phyloP scores from a whole-genome alignment of 2,113 vertebrate species.

The Bagarius yarrelli region DNA sequence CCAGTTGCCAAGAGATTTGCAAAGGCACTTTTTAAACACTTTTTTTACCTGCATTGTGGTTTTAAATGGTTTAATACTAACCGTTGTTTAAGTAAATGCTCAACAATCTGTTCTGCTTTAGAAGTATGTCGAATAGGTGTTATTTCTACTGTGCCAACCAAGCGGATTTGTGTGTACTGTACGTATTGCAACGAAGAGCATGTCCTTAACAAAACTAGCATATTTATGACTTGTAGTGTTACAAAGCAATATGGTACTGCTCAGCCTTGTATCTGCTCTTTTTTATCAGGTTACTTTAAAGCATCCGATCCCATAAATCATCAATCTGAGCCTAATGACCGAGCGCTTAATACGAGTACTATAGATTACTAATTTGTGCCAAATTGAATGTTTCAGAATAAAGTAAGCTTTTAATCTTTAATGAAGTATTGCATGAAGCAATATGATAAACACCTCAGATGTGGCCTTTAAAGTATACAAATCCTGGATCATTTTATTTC shows the following conservation, averaged over 20 bases:
- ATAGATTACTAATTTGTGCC: conserved; percentile 65
- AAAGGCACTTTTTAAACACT: conserved; percentile 40
- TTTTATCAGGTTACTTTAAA: conserved; percentile 32
- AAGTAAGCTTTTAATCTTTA: conserved; percentile 37
- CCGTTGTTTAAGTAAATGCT: conserved; percentile 28
- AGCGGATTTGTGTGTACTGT: conserved; percentile 51
- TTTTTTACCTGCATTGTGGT: conserved; percentile 45
- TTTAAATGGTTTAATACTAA: conserved; percentile 39
- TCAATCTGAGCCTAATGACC: conserved; percentile 28
- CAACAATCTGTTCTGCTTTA: conserved; percentile 33
- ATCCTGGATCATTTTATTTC: conserved; percentile 34
- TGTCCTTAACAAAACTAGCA: conserved; percentile 45
- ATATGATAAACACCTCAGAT: conserved; percentile 54
- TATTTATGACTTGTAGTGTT: conserved; percentile 31
- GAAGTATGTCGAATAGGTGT: conserved; percentile 35
- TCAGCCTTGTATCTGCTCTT: conserved; percentile 27
- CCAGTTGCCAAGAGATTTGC: conserved; percentile 61
- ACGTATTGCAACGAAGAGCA: conserved; percentile 47
- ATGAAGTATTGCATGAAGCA: conserved; percentile 68
- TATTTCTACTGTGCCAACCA: conserved; percentile 43
- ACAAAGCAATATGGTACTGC: conserved; percentile 43
- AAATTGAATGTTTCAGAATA: conserved; percentile 51
- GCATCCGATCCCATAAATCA: conserved; percentile 3
- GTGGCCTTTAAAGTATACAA: conserved; percentile 41
- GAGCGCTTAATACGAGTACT: conserved; percentile 49